A percentile compares a stretch with the other conserved stretches of the same genome.
phyloP scores from a whole-genome alignment of 2,113 vertebrate genomes.

The Chaetodon auriga region DNA sequence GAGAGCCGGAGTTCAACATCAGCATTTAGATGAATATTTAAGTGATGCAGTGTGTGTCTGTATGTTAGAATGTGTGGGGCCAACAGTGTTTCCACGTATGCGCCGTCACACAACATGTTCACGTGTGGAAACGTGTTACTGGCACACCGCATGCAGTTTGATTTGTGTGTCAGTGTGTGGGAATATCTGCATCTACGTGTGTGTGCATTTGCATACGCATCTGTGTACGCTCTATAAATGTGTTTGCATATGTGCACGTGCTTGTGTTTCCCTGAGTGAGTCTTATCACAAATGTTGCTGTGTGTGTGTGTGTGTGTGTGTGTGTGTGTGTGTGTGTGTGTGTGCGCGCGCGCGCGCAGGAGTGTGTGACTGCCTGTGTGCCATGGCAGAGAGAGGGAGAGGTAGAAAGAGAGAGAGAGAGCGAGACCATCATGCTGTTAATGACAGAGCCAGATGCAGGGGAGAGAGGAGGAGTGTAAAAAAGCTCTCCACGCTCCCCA shows the following conservation, averaged over 20 bases:
- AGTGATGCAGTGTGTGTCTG: constrained; percentile 27
- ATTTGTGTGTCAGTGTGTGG: constrained; percentile 13
- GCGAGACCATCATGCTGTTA: constrained; percentile 77
- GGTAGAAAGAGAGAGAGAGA: constrained; percentile 48
- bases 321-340: too few relatives aligned
- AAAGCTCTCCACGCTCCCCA: constrained; percentile 98
- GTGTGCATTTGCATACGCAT: neutral
- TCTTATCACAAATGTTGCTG: constrained; percentile 48
- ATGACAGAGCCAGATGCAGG: constrained; percentile 94
- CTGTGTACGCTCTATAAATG: neutral
- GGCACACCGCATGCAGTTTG: constrained; percentile 27
- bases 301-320: too few relatives aligned
- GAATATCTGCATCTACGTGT: neutral
- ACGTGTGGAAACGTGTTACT: neutral
- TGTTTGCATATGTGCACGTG: constrained; percentile 12
- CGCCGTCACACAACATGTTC: constrained; percentile 14
- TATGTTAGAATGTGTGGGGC: constrained; percentile 19
- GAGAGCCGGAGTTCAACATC: constrained; percentile 66
- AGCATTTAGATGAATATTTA: constrained; percentile 70
- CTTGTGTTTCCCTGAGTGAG: constrained; percentile 52
- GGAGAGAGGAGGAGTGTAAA: constrained; percentile 94
- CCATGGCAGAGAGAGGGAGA: constrained; percentile 40
- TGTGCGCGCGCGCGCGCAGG: too few relatives aligned
- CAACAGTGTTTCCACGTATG: constrained; percentile 24
- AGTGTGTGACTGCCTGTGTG: constrained; percentile 49